Evolutionary conservation across 2,888 invertebrate species (phyloP), one percentile per base, ranked within the genome.

Genomic region (Allolobophora icterica): DNA sequence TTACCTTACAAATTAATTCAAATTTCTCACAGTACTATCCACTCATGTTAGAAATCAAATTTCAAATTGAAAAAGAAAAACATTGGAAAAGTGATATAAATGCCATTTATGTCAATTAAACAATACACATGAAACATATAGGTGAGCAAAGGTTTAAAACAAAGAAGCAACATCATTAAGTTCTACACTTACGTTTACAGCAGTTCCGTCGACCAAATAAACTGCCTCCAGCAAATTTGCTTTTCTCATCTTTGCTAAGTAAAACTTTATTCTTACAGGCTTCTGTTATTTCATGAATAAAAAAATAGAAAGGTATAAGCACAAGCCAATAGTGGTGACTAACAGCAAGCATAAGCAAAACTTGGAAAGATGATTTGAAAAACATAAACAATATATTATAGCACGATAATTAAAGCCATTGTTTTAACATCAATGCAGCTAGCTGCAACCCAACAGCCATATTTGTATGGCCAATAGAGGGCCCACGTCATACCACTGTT

Each of bases 161-260:
- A 71, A 52, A 24, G 24, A n/a, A 71, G n/a, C n/a, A 71, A 71
- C 71, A n/a, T 71, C 71, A 71, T 71, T 71, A 30, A 71, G 11
- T 71, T 1, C 8, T 2, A 13, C 71, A 71, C 71, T 71, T n/a
- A 71, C n/a, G 71, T 11, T n/a, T 30, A 71, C 71, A 71, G 71
- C 71, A 71, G 71, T n/a, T n/a, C 30, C 8, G 71, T n/a, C 71
- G 71, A 71, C n/a, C 71, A 71, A n/a, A 11, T n/a, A 71, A 71
- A n/a, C 71, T 71, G 71, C 71, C 71, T 71, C 71, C 71, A 71
- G 71, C 71, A 71, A 71, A 71, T 71, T 71, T 71, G 71, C 71
- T n/a, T n/a, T 71, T 71, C n/a, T 71, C 71, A 71, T 71, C 71
- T 71, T 71, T 71, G n/a, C 71, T 71, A 71, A 71, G 71, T 71